Conservation (phyloP, 2,888 invertebrate species). For the Malthinus flaveolus region DNA sequence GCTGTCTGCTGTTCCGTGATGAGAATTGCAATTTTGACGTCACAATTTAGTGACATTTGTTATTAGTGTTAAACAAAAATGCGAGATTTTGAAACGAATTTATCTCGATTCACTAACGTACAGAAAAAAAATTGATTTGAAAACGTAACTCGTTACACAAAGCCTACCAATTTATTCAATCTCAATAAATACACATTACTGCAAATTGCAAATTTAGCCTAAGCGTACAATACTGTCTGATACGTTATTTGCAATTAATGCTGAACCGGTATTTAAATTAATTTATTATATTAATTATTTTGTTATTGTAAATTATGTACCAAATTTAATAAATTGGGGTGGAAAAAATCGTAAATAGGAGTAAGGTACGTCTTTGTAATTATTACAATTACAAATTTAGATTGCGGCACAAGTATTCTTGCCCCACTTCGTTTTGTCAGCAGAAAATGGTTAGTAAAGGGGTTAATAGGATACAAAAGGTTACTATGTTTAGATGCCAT, state of each 20-base stretch:
- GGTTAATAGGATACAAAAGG: slow-evolving; percentile 24
- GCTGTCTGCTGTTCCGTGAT: slow-evolving; percentile 39
- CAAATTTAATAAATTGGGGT: slow-evolving; percentile 1
- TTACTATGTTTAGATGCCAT: slow-evolving; percentile 22
- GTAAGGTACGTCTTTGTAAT: too few relatives aligned
- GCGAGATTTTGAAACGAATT: slow-evolving; percentile 1
- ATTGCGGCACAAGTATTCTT: slow-evolving; percentile 15
- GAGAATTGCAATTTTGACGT: slow-evolving; percentile 34
- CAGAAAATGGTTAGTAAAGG: slow-evolving; percentile 15
- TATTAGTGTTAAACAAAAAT: slow-evolving; percentile 5
- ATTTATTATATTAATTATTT: slow-evolving; percentile 18
- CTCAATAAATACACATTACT: slow-evolving; percentile 13
- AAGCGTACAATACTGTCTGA: slow-evolving; percentile 1
- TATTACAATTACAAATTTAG: slow-evolving; percentile 5
- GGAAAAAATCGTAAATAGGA: slow-evolving; percentile 1
- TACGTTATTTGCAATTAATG: slow-evolving; percentile 16
- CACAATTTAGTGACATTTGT: slow-evolving; percentile 13
- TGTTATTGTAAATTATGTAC: neutral
- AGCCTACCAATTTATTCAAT: neutral
- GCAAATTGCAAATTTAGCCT: slow-evolving; percentile 11
- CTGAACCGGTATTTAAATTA: slow-evolving; percentile 10
- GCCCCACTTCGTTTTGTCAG: slow-evolving; percentile 10
- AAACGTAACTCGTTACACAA: slow-evolving; percentile 2
- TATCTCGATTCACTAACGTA: neutral
- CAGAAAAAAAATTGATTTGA: slow-evolving; percentile 1